Percentiles rank a stretch among this genome's conserved stretches.
Evolutionary conservation across 35 echinoderm and acorn worm species (phyloP).

Genomic region (Strongylocentrotus purpuratus): DNA sequence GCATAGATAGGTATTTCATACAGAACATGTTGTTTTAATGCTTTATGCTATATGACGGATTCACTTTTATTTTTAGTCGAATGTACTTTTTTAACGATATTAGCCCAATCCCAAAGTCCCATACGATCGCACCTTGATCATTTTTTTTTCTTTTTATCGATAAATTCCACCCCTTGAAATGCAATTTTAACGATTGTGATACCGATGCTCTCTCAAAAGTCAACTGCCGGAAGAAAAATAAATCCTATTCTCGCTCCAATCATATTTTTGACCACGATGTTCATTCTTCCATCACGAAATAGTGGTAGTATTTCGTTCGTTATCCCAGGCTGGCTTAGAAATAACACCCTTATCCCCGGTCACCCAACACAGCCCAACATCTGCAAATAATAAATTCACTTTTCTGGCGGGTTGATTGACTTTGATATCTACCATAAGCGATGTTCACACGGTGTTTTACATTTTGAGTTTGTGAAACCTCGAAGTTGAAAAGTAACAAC

Average conservation of each 20-base stretch:
- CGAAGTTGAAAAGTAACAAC: too few relatives aligned
- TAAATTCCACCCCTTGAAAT: neutral
- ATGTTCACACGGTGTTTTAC: too few relatives aligned
- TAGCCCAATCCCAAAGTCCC: too few relatives aligned
- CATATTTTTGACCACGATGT: neutral
- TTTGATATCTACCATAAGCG: neutral
- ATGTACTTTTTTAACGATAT: too few relatives aligned
- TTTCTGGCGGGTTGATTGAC: neutral
- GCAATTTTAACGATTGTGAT: neutral
- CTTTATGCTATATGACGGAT: too few relatives aligned
- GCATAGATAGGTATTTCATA: too few relatives aligned
- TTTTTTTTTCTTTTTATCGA: neutral
- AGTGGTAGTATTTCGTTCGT: slow-evolving; percentile 1
- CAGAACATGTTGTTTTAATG: too few relatives aligned
- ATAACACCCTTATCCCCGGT: neutral
- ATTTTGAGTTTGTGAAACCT: too few relatives aligned
- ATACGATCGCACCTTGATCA: too few relatives aligned
- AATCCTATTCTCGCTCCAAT: neutral
- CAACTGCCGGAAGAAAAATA: neutral
- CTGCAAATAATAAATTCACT: neutral
- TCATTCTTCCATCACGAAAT: neutral
- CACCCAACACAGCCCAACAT: neutral
- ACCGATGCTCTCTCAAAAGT: neutral
- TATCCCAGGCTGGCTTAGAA: neutral
- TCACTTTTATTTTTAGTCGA: too few relatives aligned